These are phyloP conservation scores for Limnephilus marmoratus DNA, from an alignment of 2,888 invertebrate species.

Conservation along the genomic window DNA sequence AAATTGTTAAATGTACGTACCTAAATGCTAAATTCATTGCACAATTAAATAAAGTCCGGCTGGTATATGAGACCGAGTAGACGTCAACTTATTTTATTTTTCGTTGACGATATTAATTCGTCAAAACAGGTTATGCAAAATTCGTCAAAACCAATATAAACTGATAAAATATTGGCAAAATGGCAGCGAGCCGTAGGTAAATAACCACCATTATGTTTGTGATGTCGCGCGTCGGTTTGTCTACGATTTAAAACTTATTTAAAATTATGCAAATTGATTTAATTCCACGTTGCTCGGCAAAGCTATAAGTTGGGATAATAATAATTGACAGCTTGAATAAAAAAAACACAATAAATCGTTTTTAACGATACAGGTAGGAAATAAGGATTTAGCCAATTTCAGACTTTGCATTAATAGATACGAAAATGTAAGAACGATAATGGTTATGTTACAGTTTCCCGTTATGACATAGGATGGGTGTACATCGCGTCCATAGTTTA, in stretches of 20 bases:
- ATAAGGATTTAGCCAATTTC: background rate
- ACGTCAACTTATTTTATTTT: background rate
- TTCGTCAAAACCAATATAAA: slow-evolving; percentile 11
- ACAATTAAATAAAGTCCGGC: background rate
- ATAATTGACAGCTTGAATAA: background rate
- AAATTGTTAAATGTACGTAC: no score
- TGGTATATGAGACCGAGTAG: background rate
- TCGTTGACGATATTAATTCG: slow-evolving; percentile 1
- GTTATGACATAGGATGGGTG: no score
- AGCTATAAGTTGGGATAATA: background rate
- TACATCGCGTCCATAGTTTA: no score
- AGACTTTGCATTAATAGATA: background rate
- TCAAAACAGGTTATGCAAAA: slow-evolving; percentile 27
- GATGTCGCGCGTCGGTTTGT: background rate
- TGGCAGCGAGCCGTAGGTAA: background rate
- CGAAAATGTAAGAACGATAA: no score
- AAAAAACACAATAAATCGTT: background rate
- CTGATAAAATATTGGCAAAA: slow-evolving; percentile 20
- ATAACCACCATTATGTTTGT: background rate
- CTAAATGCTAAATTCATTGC: background rate
- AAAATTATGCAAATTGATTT: slow-evolving; percentile 34
- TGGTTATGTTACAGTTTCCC: no score
- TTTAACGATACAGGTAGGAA: background rate
- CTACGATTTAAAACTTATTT: background rate
- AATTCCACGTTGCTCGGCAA: background rate